phyloP scores from a whole-genome alignment of 1,140 invertebrate genomes.

The Drosophila nigrodunni region DNA sequence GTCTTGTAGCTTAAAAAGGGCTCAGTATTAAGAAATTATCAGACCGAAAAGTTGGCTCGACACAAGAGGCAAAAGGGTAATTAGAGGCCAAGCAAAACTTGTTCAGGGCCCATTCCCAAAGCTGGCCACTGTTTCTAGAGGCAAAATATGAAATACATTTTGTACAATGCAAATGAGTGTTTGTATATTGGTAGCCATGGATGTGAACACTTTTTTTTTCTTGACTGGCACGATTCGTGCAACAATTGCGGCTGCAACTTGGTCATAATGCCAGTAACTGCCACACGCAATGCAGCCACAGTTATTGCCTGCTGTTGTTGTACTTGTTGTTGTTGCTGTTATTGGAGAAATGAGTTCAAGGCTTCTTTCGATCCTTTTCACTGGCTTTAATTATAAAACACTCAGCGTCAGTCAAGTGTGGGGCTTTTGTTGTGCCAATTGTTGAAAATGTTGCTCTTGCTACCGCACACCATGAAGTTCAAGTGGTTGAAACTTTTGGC shows the following conservation, averaged over 20 bases:
- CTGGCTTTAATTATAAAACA: slow-evolving; percentile 70
- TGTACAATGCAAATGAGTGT: slow-evolving; percentile 9
- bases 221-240: slow-evolving; percentile 68
- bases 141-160: slow-evolving; percentile 32
- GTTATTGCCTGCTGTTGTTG: neutral
- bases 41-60: slow-evolving; percentile 48
- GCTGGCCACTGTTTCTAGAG: neutral
- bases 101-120: neutral
- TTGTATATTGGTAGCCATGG: slow-evolving; percentile 34
- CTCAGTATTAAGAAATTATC: slow-evolving; percentile 72
- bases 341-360: slow-evolving; percentile 62
- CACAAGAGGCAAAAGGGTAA: slow-evolving; percentile 61
- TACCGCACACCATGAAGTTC: slow-evolving; percentile 46
- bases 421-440: slow-evolving; percentile 59
- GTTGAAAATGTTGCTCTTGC: slow-evolving; percentile 28
- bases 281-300: slow-evolving; percentile 66
- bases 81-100: slow-evolving; percentile 67
- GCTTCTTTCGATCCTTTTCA: slow-evolving; percentile 30
- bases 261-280: slow-evolving; percentile 57
- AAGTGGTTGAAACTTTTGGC: slow-evolving; percentile 58
- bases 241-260: slow-evolving; percentile 78
- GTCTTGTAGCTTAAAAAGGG: slow-evolving; percentile 10
- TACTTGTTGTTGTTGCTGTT: neutral
- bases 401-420: slow-evolving; percentile 69
- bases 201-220: slow-evolving; percentile 52